Evolutionary conservation across 2,113 vertebrate genomes (phyloP), one percentile per base, ranked within the genome.

Genomic region (Lampris megalopsis): DNA sequence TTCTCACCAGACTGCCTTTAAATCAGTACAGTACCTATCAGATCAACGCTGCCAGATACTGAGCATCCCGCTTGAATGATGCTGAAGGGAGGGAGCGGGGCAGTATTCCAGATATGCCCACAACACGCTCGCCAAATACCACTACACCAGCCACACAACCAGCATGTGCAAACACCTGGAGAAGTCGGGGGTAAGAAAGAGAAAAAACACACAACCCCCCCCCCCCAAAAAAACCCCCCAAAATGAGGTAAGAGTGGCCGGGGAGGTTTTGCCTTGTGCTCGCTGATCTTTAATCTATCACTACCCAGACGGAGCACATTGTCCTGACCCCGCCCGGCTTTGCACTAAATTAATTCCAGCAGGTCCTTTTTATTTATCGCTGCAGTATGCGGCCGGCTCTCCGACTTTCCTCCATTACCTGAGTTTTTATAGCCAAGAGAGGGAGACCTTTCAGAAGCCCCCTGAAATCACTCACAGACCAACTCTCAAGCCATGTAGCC

Each of bases 291-390:
- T 93, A 93, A 93, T 90, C 91, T 88, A 86, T 91, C 88, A 80
- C 63, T 86, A 86, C 84, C 89, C 86, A 91, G 88, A 85, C 89
- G 68, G 83, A 81, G 90, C 77, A 73, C 70, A 70, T 74, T 85
- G 68, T 73, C 68, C 79, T 83, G 79, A 92, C 86, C 92, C 91
- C 45, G 52, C 57, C 63, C 90, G 76, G 62, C 90, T 87, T 92
- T 63, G 86, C 43, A 78, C 88, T 71, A 91, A 91, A 91, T 75
- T 89, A 92, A 93, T 75, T 92, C 81, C 89, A 89, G 88, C 73
- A 82, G 87, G 78, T 86, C 85, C 72, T 76, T 91, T 93, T 92
- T 91, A 94, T 93, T 92, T 92, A 93, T 90, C 89, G 77, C 86
- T 87, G 40, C 70, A 87, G 87, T 85, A 81, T 86, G 77, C 85